Percentiles rank a stretch among this genome's conserved stretches.
Evolutionary conservation across 2,113 vertebrate genomes (phyloP).

Genomic region (Meriones unguiculatus): DNA sequence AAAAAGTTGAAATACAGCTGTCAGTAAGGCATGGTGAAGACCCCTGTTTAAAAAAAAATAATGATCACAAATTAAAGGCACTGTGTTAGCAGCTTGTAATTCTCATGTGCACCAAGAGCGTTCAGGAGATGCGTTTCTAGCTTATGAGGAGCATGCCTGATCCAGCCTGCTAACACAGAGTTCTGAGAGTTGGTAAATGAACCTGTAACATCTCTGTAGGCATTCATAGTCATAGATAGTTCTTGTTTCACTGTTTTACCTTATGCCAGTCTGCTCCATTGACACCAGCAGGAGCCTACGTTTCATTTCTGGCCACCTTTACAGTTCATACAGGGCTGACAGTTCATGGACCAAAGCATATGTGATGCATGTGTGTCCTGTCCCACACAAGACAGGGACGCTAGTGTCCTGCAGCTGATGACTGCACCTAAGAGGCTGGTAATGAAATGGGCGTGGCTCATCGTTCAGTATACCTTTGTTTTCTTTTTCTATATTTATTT

Average conservation of each 20-base stretch:
- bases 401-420: neutral
- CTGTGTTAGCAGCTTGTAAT: neutral
- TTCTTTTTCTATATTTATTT: neutral
- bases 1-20: neutral
- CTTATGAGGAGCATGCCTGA: neutral
- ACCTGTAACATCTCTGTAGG: neutral
- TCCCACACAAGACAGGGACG: neutral
- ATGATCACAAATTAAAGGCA: neutral
- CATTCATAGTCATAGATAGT: neutral
- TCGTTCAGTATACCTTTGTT: neutral
- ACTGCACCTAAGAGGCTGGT: neutral
- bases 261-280: neutral
- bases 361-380: neutral
- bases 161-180: neutral
- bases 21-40: neutral
- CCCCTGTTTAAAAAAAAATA: neutral
- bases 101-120: neutral
- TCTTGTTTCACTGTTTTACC: neutral
- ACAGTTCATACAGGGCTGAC: neutral
- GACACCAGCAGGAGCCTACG: neutral
- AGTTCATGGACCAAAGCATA: neutral
- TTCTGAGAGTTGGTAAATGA: neutral
- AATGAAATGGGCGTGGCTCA: neutral
- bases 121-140: neutral
- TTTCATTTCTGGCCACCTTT: conserved; percentile 5